phyloP scores from a whole-genome alignment of 1,140 invertebrate species.

The Drosophila subobscura region DNA sequence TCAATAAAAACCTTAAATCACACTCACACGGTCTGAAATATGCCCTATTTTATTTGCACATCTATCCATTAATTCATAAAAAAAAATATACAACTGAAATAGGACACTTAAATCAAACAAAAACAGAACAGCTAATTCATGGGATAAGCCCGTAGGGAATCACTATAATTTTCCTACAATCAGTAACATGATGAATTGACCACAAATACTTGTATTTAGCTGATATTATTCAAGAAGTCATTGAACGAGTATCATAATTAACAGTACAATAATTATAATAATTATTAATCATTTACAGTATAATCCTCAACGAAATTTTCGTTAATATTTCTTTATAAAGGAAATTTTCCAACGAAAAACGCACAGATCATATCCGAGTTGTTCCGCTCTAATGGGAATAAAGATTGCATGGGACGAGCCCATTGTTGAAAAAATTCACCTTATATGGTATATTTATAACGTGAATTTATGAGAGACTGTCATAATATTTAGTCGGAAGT shows the following conservation, averaged over 20 bases:
- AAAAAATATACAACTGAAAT: too few species aligned
- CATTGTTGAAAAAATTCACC: slow-evolving; percentile 49
- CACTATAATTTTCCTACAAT: too few species aligned
- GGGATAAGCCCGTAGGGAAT: too few species aligned
- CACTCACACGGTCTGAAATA: too few species aligned
- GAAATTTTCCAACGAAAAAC: slow-evolving; percentile 17
- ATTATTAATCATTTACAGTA: slow-evolving; percentile 26
- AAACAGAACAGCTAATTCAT: too few species aligned
- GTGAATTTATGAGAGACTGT: slow-evolving; percentile 52
- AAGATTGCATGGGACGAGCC: slow-evolving; percentile 40
- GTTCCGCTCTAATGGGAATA: slow-evolving; percentile 57
- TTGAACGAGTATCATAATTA: slow-evolving; percentile 26
- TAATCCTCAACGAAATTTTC: slow-evolving; percentile 23
- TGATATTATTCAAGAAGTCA: neutral
- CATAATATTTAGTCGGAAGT: slow-evolving; percentile 65
- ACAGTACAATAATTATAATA: slow-evolving; percentile 16
- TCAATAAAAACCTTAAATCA: too few species aligned
- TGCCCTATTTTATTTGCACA: too few species aligned
- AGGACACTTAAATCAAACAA: too few species aligned
- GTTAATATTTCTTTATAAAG: neutral
- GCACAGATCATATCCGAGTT: slow-evolving; percentile 37
- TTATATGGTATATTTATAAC: neutral
- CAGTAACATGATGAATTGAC: too few species aligned
- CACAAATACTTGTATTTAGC: too few species aligned
- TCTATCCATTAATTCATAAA: too few species aligned